phyloP scores from a whole-genome alignment of 2,113 vertebrate species.

The Agapornis roseicollis region DNA sequence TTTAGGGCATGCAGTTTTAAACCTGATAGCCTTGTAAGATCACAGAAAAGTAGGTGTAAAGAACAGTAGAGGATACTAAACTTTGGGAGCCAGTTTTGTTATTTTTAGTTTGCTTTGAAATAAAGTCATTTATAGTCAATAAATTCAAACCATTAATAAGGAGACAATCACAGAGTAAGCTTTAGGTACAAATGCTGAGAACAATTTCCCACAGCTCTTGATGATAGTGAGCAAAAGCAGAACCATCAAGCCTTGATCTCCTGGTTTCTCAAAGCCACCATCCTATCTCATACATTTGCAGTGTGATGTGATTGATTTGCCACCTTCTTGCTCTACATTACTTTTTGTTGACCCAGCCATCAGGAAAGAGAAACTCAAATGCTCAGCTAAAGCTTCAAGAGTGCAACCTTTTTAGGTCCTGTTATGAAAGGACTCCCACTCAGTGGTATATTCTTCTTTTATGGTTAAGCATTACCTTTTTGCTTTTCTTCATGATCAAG shows the following conservation, averaged over 20 bases:
- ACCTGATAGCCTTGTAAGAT: not conserved
- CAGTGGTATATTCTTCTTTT: not conserved
- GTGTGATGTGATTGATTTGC: not conserved
- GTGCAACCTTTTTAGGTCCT: not conserved
- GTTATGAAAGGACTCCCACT: not conserved
- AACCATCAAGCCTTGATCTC: not conserved
- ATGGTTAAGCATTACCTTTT: not conserved
- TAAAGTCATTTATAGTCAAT: not conserved
- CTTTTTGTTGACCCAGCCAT: not conserved
- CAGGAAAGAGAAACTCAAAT: not conserved
- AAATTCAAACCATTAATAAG: not conserved
- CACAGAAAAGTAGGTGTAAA: not conserved
- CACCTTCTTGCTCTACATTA: not conserved
- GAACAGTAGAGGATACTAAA: not conserved
- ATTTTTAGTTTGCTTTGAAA: not conserved
- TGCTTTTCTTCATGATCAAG: not conserved
- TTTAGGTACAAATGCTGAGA: not conserved
- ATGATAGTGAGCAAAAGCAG: not conserved
- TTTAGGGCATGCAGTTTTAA: not conserved
- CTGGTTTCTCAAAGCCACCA: not conserved
- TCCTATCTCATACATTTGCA: not conserved
- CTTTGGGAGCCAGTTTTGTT: not conserved
- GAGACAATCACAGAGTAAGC: not conserved
- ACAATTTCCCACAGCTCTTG: not conserved
- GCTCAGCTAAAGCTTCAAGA: not conserved